Conservation (phyloP, 2,113 vertebrate species). For the Campylomormyrus tamandua region DNA sequence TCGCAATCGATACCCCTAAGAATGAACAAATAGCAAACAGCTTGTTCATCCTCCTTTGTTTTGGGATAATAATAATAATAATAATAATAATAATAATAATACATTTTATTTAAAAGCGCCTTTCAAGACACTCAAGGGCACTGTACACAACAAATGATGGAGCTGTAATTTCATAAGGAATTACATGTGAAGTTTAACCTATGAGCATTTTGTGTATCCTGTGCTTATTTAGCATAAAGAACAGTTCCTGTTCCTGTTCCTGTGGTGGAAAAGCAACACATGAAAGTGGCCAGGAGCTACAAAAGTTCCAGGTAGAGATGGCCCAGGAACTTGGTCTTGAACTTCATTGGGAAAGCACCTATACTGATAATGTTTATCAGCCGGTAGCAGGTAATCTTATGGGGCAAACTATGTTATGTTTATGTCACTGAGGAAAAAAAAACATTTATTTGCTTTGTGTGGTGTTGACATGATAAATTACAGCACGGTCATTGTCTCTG, state of each 20-base stretch:
- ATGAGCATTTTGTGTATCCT: not conserved
- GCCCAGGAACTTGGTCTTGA: not conserved
- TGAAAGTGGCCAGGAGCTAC: not conserved
- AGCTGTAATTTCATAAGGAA: not conserved
- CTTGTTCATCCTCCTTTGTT: not conserved
- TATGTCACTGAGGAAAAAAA: not conserved
- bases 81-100: no score
- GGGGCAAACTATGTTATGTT: not conserved
- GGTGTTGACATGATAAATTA: not conserved
- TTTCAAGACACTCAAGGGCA: no score
- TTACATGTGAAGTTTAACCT: not conserved
- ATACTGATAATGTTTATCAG: not conserved
- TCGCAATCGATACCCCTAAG: not conserved
- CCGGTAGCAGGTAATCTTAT: not conserved
- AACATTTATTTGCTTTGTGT: not conserved
- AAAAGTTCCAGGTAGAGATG: not conserved
- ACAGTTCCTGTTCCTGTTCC: not conserved
- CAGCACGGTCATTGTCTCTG: not conserved
- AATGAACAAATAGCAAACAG: not conserved
- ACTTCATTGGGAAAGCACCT: not conserved
- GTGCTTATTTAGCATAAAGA: not conserved
- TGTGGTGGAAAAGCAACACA: not conserved
- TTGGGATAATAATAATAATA: no score
- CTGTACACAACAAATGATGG: no score
- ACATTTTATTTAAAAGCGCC: no score